Conservation (phyloP, 2,113 vertebrate genomes). For the Spermophilus dauricus region DNA sequence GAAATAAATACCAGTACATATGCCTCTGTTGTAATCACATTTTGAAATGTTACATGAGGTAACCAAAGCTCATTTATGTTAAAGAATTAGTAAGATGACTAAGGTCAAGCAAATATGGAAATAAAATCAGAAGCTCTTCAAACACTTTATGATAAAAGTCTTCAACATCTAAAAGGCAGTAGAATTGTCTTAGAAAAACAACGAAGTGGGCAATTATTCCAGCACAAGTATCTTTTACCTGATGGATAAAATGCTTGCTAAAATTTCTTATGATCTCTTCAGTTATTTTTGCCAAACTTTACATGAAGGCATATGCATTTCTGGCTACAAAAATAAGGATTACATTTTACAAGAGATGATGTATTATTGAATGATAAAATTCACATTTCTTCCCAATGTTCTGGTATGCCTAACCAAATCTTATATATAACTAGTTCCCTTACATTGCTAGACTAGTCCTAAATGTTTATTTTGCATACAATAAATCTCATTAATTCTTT, state of each 20-base stretch:
- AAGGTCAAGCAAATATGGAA: background rate
- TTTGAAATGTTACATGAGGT: background rate
- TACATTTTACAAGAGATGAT: background rate
- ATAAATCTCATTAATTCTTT: background rate
- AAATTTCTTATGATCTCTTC: background rate
- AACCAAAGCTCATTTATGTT: background rate
- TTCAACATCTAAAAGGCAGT: background rate
- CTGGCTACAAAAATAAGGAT: conserved; percentile 19
- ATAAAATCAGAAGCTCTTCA: background rate
- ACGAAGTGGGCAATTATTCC: background rate
- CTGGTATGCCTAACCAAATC: background rate
- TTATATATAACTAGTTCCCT: background rate
- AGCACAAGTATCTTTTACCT: background rate
- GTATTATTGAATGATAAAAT: conserved; percentile 27
- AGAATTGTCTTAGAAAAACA: conserved; percentile 33
- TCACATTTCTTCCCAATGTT: background rate
- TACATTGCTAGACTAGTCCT: background rate
- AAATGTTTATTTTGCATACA: background rate
- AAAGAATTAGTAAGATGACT: background rate
- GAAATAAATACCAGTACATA: background rate
- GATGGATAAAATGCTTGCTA: background rate
- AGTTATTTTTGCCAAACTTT: conserved; percentile 38
- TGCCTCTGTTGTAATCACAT: background rate
- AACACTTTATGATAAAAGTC: background rate
- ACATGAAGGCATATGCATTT: conserved; percentile 34